phyloP scores from a whole-genome alignment of 92 coral and sea anemone genomes.

The Meandrina meandrites region DNA sequence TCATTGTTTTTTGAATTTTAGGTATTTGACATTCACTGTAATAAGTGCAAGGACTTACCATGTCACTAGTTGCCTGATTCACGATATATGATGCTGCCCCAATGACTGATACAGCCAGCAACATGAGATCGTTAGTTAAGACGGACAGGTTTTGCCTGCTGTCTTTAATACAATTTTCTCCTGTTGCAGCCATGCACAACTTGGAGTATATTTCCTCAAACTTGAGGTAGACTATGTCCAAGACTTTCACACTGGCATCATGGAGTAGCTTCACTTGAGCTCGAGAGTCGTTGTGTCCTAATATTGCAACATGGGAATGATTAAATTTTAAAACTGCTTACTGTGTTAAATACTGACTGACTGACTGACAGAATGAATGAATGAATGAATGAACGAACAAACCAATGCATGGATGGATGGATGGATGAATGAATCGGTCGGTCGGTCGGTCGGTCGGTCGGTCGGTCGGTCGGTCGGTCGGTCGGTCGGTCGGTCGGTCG shows the following conservation, averaged over 20 bases:
- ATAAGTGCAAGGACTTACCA: slow-evolving; percentile 36
- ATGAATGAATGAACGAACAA: no score
- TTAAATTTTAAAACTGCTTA: not conserved
- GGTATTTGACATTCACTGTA: not conserved
- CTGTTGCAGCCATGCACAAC: slow-evolving; percentile 91
- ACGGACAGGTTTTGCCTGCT: slow-evolving; percentile 88
- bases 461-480: not conserved
- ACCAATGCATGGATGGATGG: not conserved
- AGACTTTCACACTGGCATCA: slow-evolving; percentile 84
- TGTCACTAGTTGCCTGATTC: slow-evolving; percentile 86
- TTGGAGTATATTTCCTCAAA: slow-evolving; percentile 84
- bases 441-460: not conserved
- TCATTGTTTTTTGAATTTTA: no score
- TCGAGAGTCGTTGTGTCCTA: slow-evolving; percentile 88
- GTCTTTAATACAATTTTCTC: slow-evolving; percentile 70
- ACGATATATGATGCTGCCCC: slow-evolving; percentile 89
- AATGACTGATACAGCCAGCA: slow-evolving; percentile 84
- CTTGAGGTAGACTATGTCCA: slow-evolving; percentile 87
- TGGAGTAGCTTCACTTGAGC: slow-evolving; percentile 93
- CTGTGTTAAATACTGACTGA: not conserved
- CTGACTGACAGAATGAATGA: no score
- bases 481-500: not conserved
- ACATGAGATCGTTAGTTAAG: slow-evolving; percentile 83
- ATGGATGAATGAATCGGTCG: not conserved
- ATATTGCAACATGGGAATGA: not conserved